phyloP scores from a whole-genome alignment of 1,140 invertebrate genomes.

The Lasioglossum albipes region DNA sequence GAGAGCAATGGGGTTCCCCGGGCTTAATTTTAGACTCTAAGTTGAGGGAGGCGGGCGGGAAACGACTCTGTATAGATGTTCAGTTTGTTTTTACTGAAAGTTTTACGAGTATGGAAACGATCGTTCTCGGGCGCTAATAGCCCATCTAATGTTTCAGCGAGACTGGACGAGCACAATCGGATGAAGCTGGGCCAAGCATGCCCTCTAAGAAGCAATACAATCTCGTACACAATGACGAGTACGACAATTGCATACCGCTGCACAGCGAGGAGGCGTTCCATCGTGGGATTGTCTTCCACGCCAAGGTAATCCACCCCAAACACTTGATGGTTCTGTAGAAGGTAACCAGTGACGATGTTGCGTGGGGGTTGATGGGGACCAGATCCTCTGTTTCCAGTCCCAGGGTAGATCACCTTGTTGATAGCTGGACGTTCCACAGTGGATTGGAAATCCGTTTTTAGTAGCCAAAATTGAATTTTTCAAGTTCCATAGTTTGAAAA shows the following conservation, averaged over 20 bases:
- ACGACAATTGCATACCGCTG: conserved; percentile 94
- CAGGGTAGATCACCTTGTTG: no score
- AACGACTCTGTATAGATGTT: not conserved
- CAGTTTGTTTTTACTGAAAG: conserved; percentile 9
- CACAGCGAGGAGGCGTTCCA: conserved; percentile 98
- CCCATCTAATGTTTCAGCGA: conserved; percentile 66
- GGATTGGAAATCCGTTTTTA: no score
- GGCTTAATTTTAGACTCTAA: not conserved
- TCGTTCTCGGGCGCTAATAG: not conserved
- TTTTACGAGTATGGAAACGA: not conserved
- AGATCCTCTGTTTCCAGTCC: no score
- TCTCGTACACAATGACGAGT: conserved; percentile 96
- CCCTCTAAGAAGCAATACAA: conserved; percentile 95
- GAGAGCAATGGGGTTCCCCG: not conserved
- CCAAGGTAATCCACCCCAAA: conserved; percentile 87
- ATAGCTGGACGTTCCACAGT: no score
- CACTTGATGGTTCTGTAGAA: no score
- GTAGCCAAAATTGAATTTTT: no score
- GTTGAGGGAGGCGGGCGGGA: not conserved
- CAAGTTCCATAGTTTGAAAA: no score
- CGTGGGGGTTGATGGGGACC: no score
- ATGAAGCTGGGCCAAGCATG: conserved; percentile 82
- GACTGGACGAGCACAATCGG: conserved; percentile 73
- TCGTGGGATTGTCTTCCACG: conserved; percentile 97
- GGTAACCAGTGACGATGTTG: no score